Percentiles rank a stretch among this genome's conserved stretches.
These are phyloP conservation scores for Mechanitis mazaeus DNA, from an alignment of 2,888 invertebrate genomes.

Conservation along the genomic window DNA sequence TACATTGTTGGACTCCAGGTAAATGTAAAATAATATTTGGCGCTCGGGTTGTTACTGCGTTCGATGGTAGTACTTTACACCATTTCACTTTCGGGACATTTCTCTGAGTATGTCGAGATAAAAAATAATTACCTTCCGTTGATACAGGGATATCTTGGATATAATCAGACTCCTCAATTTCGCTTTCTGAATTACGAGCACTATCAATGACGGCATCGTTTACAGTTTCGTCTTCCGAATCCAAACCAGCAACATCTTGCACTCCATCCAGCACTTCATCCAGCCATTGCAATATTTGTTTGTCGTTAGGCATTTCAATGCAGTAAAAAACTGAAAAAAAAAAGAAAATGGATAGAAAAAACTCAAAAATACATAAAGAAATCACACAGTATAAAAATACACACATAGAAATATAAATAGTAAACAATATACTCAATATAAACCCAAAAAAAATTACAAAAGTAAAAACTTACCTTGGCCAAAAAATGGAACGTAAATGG, in stretches of 20 bases:
- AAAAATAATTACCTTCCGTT: constrained; percentile 20
- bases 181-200: constrained; percentile 21
- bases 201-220: constrained; percentile 19
- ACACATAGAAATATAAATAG: constrained; percentile 20
- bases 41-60: constrained; percentile 10
- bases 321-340: constrained; percentile 18
- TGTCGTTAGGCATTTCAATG: constrained; percentile 19
- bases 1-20: constrained; percentile 13
- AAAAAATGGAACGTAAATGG: constrained; percentile 7
- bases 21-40: constrained; percentile 16
- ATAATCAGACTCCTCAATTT: constrained; percentile 19
- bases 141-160: constrained; percentile 18
- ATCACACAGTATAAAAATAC: constrained; percentile 16
- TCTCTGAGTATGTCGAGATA: constrained; percentile 22
- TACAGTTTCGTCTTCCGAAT: constrained; percentile 26
- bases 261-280: constrained; percentile 26
- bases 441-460: constrained; percentile 7
- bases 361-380: constrained; percentile 18
- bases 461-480: constrained; percentile 23
- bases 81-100: constrained; percentile 20
- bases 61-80: constrained; percentile 10
- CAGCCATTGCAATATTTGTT: constrained; percentile 27
- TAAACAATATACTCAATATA: constrained; percentile 23
- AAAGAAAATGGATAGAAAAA: constrained; percentile 15
- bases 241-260: constrained; percentile 29